These are phyloP conservation scores for Oxycera nigricornis DNA, from an alignment of 2,888 invertebrate genomes.

Conservation along the genomic window DNA sequence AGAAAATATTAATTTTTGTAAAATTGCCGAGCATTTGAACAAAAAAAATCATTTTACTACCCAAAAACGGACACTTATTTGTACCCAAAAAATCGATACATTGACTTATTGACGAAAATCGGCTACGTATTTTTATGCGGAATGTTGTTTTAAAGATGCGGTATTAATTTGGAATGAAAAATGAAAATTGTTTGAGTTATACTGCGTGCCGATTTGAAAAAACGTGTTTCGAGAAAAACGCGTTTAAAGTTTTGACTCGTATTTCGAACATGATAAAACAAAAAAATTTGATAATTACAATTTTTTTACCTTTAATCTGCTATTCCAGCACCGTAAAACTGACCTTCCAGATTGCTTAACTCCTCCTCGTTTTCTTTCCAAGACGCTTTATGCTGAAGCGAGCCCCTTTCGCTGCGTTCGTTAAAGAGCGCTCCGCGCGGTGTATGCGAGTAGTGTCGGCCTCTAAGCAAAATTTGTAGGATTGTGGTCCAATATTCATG, in stretches of 20 bases:
- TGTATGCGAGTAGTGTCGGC: not conserved
- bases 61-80: too few relatives aligned
- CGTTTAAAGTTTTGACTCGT: constrained; percentile 8
- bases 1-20: not conserved
- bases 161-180: not conserved
- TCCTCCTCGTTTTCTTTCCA: not conserved
- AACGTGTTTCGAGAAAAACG: not conserved
- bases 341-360: not conserved
- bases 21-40: not conserved
- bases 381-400: not conserved
- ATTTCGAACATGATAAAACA: constrained; percentile 15
- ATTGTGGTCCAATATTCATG: constrained; percentile 2
- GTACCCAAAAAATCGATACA: too few relatives aligned
- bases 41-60: not conserved
- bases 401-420: not conserved
- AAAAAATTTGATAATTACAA: not conserved
- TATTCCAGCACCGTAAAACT: not conserved
- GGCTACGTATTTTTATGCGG: not conserved
- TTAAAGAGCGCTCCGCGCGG: not conserved
- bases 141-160: constrained; percentile 3
- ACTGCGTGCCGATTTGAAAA: not conserved
- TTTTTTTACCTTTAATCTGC: not conserved
- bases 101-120: not conserved
- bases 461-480: constrained; percentile 5
- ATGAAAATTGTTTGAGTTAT: not conserved